Evolutionary conservation across 2,797 vertebrate genomes (phyloP), one percentile per base, ranked within the genome.

Genomic region (Phataginus tricuspis): DNA sequence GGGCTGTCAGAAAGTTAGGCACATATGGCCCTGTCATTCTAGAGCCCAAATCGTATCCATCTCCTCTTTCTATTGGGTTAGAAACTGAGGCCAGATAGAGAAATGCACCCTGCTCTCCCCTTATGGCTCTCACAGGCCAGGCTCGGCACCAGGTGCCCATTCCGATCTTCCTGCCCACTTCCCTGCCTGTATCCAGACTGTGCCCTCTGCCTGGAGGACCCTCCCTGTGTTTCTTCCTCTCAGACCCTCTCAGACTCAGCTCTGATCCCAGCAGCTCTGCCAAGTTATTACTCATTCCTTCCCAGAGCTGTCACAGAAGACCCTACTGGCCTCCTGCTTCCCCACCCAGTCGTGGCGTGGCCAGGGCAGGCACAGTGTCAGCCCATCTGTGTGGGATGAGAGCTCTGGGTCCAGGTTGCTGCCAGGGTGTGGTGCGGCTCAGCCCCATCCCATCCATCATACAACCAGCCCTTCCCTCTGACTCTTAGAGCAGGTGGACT

Each of bases 61-160:
- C 34, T 21, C 63, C 13, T 68, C 61, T 18, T 77, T 66, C 69
- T 80, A 51, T 1, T 16, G 55, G 85, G 31, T 51, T 14, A 12
- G 82, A 79, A 88, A 86, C 82, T 7, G 12, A 83, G 86, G 45
- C 39, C 72, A 57, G 57, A 57, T 77, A 66, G 51, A 77, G 4
- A 37, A 80, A 51, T 10, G 8, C 12, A 31, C 25, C 79, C 39
- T 45, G n/a, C n/a, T 66, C 31, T 66, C 77, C 64, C 19, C 51
- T 19, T 11, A 8, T 0, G 7, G 42, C 34, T 0, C 0, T 57
- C 18, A 0, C 6, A 23, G n/a, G 71, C 69, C 25, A 34, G 39
- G 57, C 49, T 29, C 5, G 2, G 66, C 5, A 1, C 7, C 1
- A 8, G 34, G 27, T 55, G 57, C 57, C 84, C 15, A 0, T 57